Conservation (phyloP, 1,140 invertebrate genomes). For the Hypsibius dujardini region DNA sequence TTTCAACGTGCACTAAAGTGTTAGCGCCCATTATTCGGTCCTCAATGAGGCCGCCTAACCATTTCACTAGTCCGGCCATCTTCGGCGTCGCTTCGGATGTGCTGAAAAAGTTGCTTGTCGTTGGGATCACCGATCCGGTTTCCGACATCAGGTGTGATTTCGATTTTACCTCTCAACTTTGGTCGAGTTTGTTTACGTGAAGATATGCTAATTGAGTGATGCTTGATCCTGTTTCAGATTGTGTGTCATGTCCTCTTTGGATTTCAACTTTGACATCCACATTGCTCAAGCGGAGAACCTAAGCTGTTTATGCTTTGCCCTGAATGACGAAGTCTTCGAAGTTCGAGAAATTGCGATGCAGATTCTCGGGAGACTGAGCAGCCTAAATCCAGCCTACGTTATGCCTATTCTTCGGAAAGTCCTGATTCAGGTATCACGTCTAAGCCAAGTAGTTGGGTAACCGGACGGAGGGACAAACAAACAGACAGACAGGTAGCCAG, state of each 20-base stretch:
- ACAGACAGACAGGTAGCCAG: too few species aligned
- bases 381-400: conserved; percentile 89
- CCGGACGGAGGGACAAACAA: too few species aligned
- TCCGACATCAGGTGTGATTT: conserved; percentile 31
- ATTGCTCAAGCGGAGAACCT: conserved; percentile 89
- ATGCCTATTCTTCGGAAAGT: conserved; percentile 86
- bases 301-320: conserved; percentile 71
- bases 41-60: conserved; percentile 22
- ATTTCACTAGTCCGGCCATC: conserved; percentile 47
- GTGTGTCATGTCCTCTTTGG: conserved; percentile 77
- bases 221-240: conserved; percentile 37
- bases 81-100: conserved; percentile 72
- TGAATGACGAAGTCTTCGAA: conserved; percentile 94
- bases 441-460: too few species aligned
- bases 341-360: conserved; percentile 83
- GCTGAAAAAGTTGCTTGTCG: conserved; percentile 66
- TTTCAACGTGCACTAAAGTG: conserved; percentile 73
- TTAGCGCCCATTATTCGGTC: conserved; percentile 58
- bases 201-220: too few species aligned
- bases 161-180: background rate
- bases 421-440: conserved; percentile 46
- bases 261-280: conserved; percentile 78
- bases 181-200: too few species aligned
- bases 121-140: conserved; percentile 74
- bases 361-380: conserved; percentile 72